A percentile compares a stretch with the other conserved stretches of the same genome.
phyloP scores from a whole-genome alignment of 1,140 invertebrate species.

The Macrobrachium rosenbergii region DNA sequence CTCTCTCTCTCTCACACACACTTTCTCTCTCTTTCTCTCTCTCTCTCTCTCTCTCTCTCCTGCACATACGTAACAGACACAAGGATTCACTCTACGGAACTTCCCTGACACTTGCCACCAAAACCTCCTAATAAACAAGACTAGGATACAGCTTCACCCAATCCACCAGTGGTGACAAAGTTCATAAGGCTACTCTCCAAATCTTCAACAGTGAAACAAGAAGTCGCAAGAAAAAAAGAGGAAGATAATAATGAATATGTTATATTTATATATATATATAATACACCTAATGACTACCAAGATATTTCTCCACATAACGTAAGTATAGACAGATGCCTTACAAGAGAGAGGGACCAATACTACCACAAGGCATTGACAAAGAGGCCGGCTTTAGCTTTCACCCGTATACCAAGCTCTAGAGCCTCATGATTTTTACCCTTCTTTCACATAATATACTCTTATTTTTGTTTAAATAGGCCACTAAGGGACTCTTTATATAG shows the following conservation, averaged over 20 bases:
- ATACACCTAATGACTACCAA: too few species aligned
- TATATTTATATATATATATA: constrained; percentile 25
- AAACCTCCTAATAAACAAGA: constrained; percentile 16
- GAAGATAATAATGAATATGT: constrained; percentile 27
- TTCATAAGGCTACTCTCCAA: constrained; percentile 18
- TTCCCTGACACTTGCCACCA: constrained; percentile 50
- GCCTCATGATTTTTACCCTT: constrained; percentile 44
- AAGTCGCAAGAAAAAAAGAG: constrained; percentile 33
- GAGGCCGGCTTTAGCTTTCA: constrained; percentile 58
- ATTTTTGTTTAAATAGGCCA: constrained; percentile 31
- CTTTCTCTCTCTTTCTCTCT: not conserved
- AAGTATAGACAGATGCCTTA: constrained; percentile 37
- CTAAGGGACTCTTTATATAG: constrained; percentile 33
- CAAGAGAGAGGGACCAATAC: constrained; percentile 59
- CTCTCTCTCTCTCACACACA: constrained; percentile 15
- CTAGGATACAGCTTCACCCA: constrained; percentile 23
- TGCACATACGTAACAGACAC: not conserved
- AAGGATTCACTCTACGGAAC: constrained; percentile 29
- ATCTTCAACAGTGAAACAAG: constrained; percentile 43
- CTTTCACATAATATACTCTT: constrained; percentile 15
- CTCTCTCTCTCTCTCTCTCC: not conserved
- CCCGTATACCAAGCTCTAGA: constrained; percentile 48
- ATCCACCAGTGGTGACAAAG: constrained; percentile 28
- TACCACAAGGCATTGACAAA: constrained; percentile 62
- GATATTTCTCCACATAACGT: too few species aligned